These are phyloP conservation scores for Gambelia wislizenii DNA, from an alignment of 2,797 vertebrate species.

Conservation along the genomic window DNA sequence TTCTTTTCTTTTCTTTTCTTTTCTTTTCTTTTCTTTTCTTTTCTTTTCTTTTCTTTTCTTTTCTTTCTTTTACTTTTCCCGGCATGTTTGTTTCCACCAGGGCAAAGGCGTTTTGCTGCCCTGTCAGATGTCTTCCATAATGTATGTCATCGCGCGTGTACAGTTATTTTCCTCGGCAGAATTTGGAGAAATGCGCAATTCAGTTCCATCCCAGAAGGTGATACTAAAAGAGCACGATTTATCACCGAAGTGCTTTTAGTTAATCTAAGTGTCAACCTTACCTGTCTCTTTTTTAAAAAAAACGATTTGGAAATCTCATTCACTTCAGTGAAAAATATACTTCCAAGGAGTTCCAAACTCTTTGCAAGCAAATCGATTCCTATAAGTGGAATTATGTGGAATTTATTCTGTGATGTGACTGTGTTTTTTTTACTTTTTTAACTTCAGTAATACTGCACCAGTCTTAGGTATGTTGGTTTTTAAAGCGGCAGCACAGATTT, in stretches of 20 bases:
- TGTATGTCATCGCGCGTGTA: too few relatives aligned
- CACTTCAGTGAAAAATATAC: too few relatives aligned
- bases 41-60: not conserved
- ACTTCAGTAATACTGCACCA: too few relatives aligned
- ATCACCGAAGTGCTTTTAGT: not conserved
- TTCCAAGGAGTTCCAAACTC: not conserved
- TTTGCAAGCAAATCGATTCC: not conserved
- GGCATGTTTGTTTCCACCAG: not conserved
- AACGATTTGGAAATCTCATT: not conserved
- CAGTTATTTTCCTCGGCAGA: not conserved
- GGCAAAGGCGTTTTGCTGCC: not conserved
- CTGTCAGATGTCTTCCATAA: not conserved
- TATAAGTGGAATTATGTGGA: not conserved
- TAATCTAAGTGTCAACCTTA: too few relatives aligned
- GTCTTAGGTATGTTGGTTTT: not conserved
- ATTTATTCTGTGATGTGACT: not conserved
- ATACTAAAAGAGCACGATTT: not conserved
- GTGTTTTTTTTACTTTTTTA: too few relatives aligned
- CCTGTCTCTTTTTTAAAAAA: not conserved
- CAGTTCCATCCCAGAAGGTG: not conserved
- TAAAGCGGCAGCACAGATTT: not conserved
- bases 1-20: not conserved
- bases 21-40: not conserved
- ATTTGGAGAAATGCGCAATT: not conserved
- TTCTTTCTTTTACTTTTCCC: too few relatives aligned